Percentiles rank a stretch among this genome's conserved stretches.
phyloP scores from a whole-genome alignment of 2,888 invertebrate species.

The Hirtodrosophila cameraria region DNA sequence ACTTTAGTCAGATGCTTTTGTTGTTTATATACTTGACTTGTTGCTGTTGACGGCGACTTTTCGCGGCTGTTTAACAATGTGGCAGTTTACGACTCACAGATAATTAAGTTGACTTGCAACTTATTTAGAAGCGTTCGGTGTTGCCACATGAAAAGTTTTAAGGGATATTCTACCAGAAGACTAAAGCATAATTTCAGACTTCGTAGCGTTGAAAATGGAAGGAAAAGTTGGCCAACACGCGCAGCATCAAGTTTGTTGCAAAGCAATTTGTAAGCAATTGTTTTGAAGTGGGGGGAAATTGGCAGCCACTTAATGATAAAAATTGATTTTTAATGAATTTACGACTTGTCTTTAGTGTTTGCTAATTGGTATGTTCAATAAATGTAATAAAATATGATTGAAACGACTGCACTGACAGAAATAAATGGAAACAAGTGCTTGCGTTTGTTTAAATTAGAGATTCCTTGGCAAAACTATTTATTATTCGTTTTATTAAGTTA shows the following conservation, averaged over 20 bases:
- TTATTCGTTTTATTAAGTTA: no score
- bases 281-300: not conserved
- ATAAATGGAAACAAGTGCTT: not conserved
- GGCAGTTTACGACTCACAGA: conserved; percentile 17
- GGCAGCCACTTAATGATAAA: conserved; percentile 28
- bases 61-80: conserved; percentile 12
- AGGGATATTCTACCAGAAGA: not conserved
- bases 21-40: conserved; percentile 1
- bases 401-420: not conserved
- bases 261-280: conserved; percentile 11
- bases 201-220: not conserved
- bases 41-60: not conserved
- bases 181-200: no score
- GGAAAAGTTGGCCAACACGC: conserved; percentile 9
- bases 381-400: conserved; percentile 1
- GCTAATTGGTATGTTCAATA: conserved; percentile 30
- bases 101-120: conserved; percentile 29
- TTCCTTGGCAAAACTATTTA: no score
- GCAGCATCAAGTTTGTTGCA: conserved; percentile 10
- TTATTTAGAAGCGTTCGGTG: conserved; percentile 16
- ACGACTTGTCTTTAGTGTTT: conserved; percentile 11
- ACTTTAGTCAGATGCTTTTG: not conserved
- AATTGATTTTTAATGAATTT: conserved; percentile 61
- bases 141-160: conserved; percentile 10
- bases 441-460: no score